Conservation (phyloP, 2,888 invertebrate species). For the Lottia gigantea region DNA sequence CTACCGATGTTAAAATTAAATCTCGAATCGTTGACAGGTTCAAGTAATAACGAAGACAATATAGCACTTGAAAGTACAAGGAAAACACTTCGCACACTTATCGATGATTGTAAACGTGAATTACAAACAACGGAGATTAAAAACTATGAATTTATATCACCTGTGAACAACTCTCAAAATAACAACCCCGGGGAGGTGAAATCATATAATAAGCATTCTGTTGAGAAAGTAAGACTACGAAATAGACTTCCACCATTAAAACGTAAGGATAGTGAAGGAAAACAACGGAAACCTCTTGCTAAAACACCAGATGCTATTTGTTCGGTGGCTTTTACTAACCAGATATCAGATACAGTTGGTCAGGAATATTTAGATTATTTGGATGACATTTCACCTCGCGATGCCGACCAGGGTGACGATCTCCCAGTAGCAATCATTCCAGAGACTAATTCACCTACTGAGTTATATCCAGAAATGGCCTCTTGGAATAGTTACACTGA, state of each 20-base stretch:
- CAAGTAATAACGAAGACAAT: constrained; percentile 2
- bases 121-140: not conserved
- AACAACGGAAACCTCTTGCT: not conserved
- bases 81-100: constrained; percentile 1
- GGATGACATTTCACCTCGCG: not conserved
- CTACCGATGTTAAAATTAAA: not conserved
- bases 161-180: not conserved
- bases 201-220: not conserved
- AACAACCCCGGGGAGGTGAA: not conserved
- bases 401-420: not conserved
- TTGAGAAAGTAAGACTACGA: not conserved
- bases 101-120: not conserved
- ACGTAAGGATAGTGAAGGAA: not conserved
- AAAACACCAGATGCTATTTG: not conserved
- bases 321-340: not conserved
- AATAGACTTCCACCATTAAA: not conserved
- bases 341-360: not conserved
- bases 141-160: not conserved
- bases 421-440: not conserved
- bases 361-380: not conserved
- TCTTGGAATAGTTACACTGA: not conserved
- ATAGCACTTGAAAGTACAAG: not conserved
- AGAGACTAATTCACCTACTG: not conserved
- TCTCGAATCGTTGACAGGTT: not conserved
- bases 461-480: not conserved